Base-by-base conservation (phyloP, 1,140 invertebrate genomes). In the Diplogasteroides magnus region DNA sequence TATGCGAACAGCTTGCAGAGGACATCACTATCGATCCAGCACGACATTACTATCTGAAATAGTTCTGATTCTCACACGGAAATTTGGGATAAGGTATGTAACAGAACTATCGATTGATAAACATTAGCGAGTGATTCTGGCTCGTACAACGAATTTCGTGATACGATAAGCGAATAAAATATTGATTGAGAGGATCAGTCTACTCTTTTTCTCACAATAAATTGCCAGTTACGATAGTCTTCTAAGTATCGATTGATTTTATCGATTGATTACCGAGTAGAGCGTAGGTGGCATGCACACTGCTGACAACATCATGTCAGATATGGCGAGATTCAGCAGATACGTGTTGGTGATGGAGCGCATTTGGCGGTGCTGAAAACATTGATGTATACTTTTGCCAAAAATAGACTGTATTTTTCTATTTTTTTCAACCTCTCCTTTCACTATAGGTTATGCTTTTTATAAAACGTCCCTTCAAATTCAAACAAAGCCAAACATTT, bases 261-360 rank as follows among this genome's bases (percentile, higher is more conserved):
- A n/a, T n/a, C n/a, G n/a, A n/a, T n/a, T n/a, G n/a, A n/a, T 61
- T 67, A 67, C 64, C 72, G 13, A 72, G 65, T 57, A 19, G 3
- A 68, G 37, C 68, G 74, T 76, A 3, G 74, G 74, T n/a, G 74
- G 74, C 74, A 76, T 76, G 62, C 74, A 76, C 13, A 76, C 66
- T 11, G 75, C 73, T 15, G 64, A 69, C 15, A 76, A 48, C 60
- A 76, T 67, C 31, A 76, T 61, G 37, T 76, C 74, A 15, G 74
- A 69, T 32, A 77, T 69, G 13, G 74, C 74, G 28, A 76, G 55
- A 69, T 76, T 76, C 68, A 76, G 72, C 48, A 75, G 58, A 31
- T 75, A 75, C 15, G 74, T 59, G 64, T 75, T 75, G 29, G 74
- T 75, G 14, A 75, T 74, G 14, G 74, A 74, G 26, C 74, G 67